Evolutionary conservation across 2,888 invertebrate genomes (phyloP).

Genomic region (Rotaria sp.): DNA sequence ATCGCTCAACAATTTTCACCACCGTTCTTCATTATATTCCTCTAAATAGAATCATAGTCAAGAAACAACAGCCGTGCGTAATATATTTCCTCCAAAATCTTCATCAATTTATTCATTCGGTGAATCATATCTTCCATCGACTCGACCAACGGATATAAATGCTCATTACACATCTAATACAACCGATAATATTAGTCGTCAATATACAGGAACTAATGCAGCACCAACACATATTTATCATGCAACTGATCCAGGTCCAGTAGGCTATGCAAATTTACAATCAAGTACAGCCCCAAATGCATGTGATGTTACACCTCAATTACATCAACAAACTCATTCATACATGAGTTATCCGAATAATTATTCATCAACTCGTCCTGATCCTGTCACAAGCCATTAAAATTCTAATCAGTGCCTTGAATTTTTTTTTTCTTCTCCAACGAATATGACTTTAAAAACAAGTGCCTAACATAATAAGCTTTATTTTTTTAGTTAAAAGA

Average conservation of each 20-base stretch:
- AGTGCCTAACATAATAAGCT: neutral
- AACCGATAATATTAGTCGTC: neutral
- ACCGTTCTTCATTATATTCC: neutral
- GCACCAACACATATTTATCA: neutral
- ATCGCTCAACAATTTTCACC: no score
- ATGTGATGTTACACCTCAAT: neutral
- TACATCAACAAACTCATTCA: neutral
- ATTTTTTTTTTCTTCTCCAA: neutral
- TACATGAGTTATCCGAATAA: neutral
- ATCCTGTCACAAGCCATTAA: no score
- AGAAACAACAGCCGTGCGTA: neutral
- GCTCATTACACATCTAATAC: neutral
- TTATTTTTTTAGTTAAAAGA: neutral
- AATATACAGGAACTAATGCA: neutral
- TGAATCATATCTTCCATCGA: neutral
- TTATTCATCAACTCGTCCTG: neutral
- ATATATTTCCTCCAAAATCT: neutral
- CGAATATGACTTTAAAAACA: neutral
- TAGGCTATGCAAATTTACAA: slow-evolving; percentile 6
- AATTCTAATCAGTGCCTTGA: neutral
- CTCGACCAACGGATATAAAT: neutral
- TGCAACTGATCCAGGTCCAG: neutral
- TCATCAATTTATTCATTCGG: slow-evolving; percentile 3
- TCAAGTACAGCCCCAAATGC: neutral
- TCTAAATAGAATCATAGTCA: slow-evolving; percentile 19